Percentiles rank a stretch among this genome's conserved stretches.
These are phyloP conservation scores for Lonchura striata DNA, from an alignment of 2,113 vertebrate species.

Conservation along the genomic window DNA sequence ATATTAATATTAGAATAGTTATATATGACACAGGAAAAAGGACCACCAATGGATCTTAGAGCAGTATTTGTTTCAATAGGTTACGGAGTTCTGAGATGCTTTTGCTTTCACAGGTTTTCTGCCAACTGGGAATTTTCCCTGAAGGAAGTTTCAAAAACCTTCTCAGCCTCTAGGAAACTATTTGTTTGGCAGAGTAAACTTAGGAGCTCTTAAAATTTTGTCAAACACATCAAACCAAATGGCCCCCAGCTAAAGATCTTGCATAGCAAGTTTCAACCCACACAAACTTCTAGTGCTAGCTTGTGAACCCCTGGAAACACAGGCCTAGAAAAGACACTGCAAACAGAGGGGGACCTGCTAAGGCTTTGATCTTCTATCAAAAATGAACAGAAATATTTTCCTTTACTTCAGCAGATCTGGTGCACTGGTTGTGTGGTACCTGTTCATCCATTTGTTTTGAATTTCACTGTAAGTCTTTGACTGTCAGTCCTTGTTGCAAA, in stretches of 20 bases:
- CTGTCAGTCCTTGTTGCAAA: background rate
- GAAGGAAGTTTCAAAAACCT: conserved; percentile 31
- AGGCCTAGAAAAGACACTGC: background rate
- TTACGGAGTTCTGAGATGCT: background rate
- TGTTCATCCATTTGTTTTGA: background rate
- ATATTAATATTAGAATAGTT: background rate
- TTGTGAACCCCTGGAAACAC: conserved; percentile 37
- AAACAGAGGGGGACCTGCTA: background rate
- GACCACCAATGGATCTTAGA: background rate
- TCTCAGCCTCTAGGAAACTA: conserved; percentile 30
- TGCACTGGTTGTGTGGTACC: background rate
- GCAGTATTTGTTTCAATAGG: background rate
- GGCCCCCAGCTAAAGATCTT: conserved; percentile 22
- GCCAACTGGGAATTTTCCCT: conserved; percentile 51
- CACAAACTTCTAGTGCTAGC: conserved; percentile 43
- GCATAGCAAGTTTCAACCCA: conserved; percentile 54
- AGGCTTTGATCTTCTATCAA: background rate
- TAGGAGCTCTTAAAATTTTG: conserved; percentile 43
- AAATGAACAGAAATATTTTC: background rate
- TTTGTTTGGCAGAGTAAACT: conserved; percentile 39
- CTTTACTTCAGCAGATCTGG: background rate
- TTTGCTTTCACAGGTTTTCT: conserved; percentile 23
- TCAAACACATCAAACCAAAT: conserved; percentile 63
- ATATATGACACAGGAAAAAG: background rate
- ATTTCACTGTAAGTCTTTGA: background rate